Base-by-base conservation (phyloP, 1,140 invertebrate genomes). In the Zaprionus taronus region DNA sequence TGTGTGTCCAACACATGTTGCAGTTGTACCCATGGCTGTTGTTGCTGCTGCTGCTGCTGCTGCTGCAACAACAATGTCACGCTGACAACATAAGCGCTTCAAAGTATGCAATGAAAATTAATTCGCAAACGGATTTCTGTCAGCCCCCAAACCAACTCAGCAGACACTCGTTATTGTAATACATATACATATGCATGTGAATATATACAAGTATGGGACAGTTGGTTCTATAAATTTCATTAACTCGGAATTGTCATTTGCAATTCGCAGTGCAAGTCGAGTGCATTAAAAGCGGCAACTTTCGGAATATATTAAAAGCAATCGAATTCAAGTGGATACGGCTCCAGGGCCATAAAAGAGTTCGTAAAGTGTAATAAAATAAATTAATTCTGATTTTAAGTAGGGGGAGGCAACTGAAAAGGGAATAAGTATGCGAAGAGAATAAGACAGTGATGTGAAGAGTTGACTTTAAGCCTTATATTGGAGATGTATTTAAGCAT, bases 61-160 rank as follows among this genome's bases (percentile, higher is more conserved):
- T 67, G 44, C 17, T 44, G 68, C 65, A 76, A 61, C 72, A 72
- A 81, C 72, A 79, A 79, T 90, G 81, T 84, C 85, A 57, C 55
- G 86, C 81, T 91, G 85, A 85, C 85, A 89, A 80, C 86, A 90
- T 89, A 85, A 85, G 76, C 85, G 72, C 85, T 70, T 64, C 71
- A 74, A 77, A 84, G 67, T 77, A 66, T 72, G 72, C 79, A 75
- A 80, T 82, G 72, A 72, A 85, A 90, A 85, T 89, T 90, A 85
- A 90, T 89, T 84, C 90, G 79, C 38, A 57, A 60, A 63, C 81
- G 74, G 58, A 87, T 80, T 83, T 72, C 60, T 69, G 65, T 70
- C 66, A 24, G 57, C 53, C 47, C 61, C 56, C 17, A 22, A 55
- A 55, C 51, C 49, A 28, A 55, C 63, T 20, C n/a, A 9, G 53